Evolutionary conservation across 2,113 vertebrate genomes (phyloP), one percentile per base, ranked within the genome.

Genomic region (Fukomys damarensis): DNA sequence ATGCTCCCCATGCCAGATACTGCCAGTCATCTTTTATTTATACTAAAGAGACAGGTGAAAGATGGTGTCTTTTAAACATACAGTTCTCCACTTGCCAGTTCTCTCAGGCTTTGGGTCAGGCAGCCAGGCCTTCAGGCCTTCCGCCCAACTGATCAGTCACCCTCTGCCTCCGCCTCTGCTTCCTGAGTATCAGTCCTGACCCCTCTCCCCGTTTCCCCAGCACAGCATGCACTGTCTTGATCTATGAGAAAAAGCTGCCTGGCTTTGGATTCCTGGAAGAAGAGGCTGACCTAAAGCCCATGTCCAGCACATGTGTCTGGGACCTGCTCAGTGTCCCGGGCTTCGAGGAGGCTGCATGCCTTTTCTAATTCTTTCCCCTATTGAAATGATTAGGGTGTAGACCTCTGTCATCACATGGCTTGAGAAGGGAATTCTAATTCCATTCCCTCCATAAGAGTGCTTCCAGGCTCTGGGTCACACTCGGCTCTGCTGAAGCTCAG

Each of bases 331-430:
- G 76, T 43, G 14, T 81, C 84, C 49, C 2, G 1, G 28, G 41
- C 76, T 95, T 61, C 9, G 16, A 38, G 26, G 41, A 82, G 77
- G 35, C 77, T 74, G 1, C 1, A 0, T 65, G 49, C 72, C 72
- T 12, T 81, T 89, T 49, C 58, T 91, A 4, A 74, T 49, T 28
- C 49, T 77, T 17, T 52, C 54, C 59, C 5, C 16, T 90, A 52
- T 59, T 38, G 22, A 20, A 43, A 59, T 95, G 68, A 90, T 20
- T 38, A 14, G 56, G 24, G 54, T 8, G 12, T 63, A n/a, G 76
- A 43, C 91, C 24, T 80, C 52, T 94, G 86, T 91, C 91, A 82
- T 58, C 81, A 81, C 32, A 11, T 52, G 38, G 70, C 81, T 84
- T 19, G 81, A 81, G 65, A 90, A 81, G 90, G 68, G 49, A 81